Conservation (phyloP, 30 jellyfish, hydroid and myxozoan genomes). For the Chrysaora quinquecirrha region DNA sequence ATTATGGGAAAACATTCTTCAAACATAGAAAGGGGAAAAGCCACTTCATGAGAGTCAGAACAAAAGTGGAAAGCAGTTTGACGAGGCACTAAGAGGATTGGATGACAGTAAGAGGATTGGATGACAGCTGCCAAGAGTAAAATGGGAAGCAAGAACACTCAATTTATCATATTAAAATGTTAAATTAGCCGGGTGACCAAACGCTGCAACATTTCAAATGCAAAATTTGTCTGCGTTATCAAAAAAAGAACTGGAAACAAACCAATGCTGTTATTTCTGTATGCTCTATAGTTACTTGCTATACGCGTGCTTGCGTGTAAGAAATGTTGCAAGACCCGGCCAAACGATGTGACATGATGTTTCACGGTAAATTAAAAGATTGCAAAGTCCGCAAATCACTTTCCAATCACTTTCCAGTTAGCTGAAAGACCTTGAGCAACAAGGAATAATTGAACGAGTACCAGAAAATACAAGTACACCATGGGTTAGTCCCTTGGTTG, state of each 20-base stretch:
- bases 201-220: too few relatives aligned
- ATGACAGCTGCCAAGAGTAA: not conserved
- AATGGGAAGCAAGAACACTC: not conserved
- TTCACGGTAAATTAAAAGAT: too few relatives aligned
- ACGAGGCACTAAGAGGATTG: too few relatives aligned
- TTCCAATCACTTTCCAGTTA: slow-evolving; percentile 2
- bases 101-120: not conserved
- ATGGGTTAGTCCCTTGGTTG: slow-evolving; percentile 44
- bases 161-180: not conserved
- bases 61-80: not conserved
- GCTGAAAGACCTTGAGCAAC: not conserved
- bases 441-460: not conserved
- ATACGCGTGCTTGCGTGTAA: not conserved
- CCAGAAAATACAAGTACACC: slow-evolving; percentile 2
- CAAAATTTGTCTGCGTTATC: too few relatives aligned
- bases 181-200: too few relatives aligned
- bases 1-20: too few relatives aligned
- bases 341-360: too few relatives aligned
- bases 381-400: too few relatives aligned
- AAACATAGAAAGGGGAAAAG: not conserved
- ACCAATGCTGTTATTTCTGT: not conserved
- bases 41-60: not conserved
- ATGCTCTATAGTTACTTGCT: not conserved
- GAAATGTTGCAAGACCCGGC: too few relatives aligned
- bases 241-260: not conserved